Base-by-base conservation (phyloP, 2,888 invertebrate genomes). In the Diarsia mendica region DNA sequence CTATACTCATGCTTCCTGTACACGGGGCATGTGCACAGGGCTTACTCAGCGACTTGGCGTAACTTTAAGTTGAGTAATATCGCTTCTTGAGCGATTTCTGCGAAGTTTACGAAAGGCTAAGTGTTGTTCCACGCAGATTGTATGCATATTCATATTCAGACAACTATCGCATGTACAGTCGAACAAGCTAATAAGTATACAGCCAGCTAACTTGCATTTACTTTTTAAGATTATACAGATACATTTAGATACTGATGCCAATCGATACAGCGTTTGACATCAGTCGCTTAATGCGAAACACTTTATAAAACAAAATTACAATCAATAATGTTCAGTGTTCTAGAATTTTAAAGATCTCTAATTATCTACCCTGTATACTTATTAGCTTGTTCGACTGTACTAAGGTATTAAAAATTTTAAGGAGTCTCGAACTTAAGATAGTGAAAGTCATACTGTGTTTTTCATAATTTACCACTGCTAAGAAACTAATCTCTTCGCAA, bases 51-150 rank as follows among this genome's bases (percentile, higher is more conserved):
- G 68, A 77, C 75, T 72, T 28, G 15, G 67, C 46, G 72, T 69
- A 79, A 86, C 77, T 86, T 86, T 70, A 53, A 75, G 72, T 79
- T 76, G 66, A 77, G 79, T 80, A 75, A 84, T 86, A 86, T 76
- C 65, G 80, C 72, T 79, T 77, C 77, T 74, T 77, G 77, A 79
- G 71, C 79, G 80, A 73, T 83, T 80, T 65, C 80, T 49, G 33
- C 55, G 28, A 76, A 84, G 74, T 84, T 84, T 75, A 70, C 72
- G 75, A 73, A 72, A 66, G 39, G 53, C 65, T 71, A 68, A 77
- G 49, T 77, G 80, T 72, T 73, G 68, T 72, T 67, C 20, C 61
- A 73, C 63, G 63, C 63, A 75, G 75, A 82, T 73, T 76, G 74
- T 77, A 23, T 67, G 55, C 77, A 68, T 77, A 72, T 63, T 63